Base-by-base conservation (phyloP, 92 coral and sea anemone genomes). In the Epizoanthus stellaris region DNA sequence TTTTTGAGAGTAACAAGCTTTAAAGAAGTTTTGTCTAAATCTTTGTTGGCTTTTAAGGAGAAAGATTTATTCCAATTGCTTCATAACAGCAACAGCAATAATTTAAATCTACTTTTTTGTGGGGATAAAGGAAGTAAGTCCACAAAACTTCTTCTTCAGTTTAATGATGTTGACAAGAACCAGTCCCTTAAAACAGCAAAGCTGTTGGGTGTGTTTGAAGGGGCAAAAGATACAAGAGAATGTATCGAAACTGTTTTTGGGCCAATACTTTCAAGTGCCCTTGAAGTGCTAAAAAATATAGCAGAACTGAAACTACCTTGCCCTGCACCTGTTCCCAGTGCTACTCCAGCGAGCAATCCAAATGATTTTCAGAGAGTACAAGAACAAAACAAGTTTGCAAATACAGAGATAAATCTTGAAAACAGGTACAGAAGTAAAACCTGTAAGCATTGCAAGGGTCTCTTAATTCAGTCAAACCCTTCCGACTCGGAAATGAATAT, bases 111-210 rank as follows among this genome's bases (percentile, higher is more conserved):
- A 39, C 70, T 25, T 25, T 66, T 66, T 9, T 66, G 70, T 66
- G 70, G 70, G 42, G 70, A 66, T 39, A 66, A 66, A 30, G 70
- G 70, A 30, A 19, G 70, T 25, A 65, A 65, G 39, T 66, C 70
- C 42, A 66, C 70, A 25, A 66, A 66, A 12, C 70, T 66, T 2
- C 70, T 66, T 66, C 43, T 66, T 7, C 70, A 66, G 21, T 30
- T 66, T 66, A 66, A 66, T 66, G 16, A 34, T 67, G 71, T 67
- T 25, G 47, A 66, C 8, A 66, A 66, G 38, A 66, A 66, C 17
- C 71, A 66, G 71, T 66, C 71, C 13, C 43, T 66, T 5, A 66
- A 66, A 66, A 66, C 71, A 16, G 71, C 71, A 66, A 66, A 66
- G 71, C 43, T 30, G 69, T 30, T 66, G 45, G 71, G 71, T 66